Conservation (phyloP, 2,888 invertebrate species). For the Aelia acuminata region DNA sequence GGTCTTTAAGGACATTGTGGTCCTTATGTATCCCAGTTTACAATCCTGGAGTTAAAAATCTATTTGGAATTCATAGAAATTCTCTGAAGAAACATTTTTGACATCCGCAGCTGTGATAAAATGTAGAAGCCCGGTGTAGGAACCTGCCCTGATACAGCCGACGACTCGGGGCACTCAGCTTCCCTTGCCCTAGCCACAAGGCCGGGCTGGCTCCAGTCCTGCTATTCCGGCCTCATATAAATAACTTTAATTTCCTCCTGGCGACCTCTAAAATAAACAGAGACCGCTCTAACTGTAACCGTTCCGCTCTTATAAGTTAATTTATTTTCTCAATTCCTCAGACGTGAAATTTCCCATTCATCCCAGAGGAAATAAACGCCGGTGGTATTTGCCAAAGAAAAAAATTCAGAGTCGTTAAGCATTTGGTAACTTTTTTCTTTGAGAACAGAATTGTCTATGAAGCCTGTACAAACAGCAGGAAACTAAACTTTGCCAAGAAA, state of each 20-base stretch:
- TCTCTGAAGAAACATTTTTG: no score
- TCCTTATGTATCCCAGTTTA: no score
- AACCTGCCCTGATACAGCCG: no score
- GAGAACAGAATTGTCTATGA: background rate
- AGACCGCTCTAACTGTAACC: background rate
- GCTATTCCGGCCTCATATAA: slow-evolving; percentile 25
- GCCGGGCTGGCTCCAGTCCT: background rate
- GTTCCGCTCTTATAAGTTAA: background rate
- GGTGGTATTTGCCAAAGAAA: slow-evolving; percentile 33
- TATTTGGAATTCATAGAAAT: no score
- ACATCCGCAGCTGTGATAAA: no score
- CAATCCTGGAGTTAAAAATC: no score
- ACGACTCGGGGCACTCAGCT: background rate
- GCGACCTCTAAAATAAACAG: slow-evolving; percentile 10
- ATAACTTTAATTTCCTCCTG: slow-evolving; percentile 43
- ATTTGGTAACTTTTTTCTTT: slow-evolving; percentile 3
- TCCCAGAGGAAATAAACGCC: background rate
- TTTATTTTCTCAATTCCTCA: slow-evolving; percentile 4
- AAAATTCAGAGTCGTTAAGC: slow-evolving; percentile 1
- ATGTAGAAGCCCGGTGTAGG: no score
- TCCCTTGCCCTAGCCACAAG: background rate
- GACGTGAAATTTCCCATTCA: slow-evolving; percentile 30
- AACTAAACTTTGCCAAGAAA: background rate
- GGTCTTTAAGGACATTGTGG: no score
- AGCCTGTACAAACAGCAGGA: background rate